Evolutionary conservation across 2,888 invertebrate species (phyloP).

Genomic region (Bombyx huttoni): DNA sequence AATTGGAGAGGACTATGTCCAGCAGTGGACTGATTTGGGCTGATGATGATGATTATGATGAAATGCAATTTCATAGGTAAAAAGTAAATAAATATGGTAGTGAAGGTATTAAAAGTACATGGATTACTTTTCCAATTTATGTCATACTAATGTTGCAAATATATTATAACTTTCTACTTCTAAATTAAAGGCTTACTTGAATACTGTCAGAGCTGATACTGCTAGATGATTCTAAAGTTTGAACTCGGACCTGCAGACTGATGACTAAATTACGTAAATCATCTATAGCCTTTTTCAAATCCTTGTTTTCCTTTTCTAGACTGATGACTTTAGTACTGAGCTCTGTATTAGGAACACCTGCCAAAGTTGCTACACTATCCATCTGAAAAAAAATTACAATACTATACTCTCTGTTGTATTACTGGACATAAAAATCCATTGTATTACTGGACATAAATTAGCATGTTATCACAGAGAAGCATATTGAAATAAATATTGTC

Average conservation of each 20-base stretch:
- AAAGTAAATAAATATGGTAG: too few relatives aligned
- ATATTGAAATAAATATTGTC: too few relatives aligned
- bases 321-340: slow-evolving; percentile 64
- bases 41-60: too few relatives aligned
- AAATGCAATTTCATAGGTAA: too few relatives aligned
- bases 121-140: too few relatives aligned
- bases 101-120: too few relatives aligned
- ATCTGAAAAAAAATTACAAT: slow-evolving; percentile 61
- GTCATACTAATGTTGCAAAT: too few relatives aligned
- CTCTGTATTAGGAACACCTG: slow-evolving; percentile 70
- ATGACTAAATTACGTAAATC: slow-evolving; percentile 58
- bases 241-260: slow-evolving; percentile 59
- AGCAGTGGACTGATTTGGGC: too few relatives aligned
- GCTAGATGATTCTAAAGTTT: slow-evolving; percentile 39
- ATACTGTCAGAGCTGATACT: slow-evolving; percentile 24
- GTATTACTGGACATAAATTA: too few relatives aligned
- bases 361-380: slow-evolving; percentile 74
- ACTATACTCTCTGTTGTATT: not conserved
- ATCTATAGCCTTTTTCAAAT: slow-evolving; percentile 59
- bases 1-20: too few relatives aligned
- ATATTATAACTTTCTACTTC: not conserved
- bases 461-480: too few relatives aligned
- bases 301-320: slow-evolving; percentile 73
- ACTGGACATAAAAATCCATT: slow-evolving; percentile 1
- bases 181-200: slow-evolving; percentile 22